phyloP scores from a whole-genome alignment of 1,140 invertebrate species.

The Laupala kohalensis region DNA sequence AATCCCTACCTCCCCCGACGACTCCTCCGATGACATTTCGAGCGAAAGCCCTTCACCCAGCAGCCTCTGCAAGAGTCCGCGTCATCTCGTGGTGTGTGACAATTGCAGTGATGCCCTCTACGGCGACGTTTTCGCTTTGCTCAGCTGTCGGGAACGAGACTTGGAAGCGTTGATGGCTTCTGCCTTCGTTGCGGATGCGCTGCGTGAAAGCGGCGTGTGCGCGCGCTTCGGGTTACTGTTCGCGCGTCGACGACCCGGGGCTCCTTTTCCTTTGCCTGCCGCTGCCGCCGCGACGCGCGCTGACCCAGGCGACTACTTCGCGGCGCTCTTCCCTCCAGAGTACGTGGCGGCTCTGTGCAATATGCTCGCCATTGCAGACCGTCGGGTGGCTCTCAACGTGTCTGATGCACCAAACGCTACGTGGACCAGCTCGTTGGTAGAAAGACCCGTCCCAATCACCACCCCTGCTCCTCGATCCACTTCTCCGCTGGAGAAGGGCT shows the following conservation, averaged over 20 bases:
- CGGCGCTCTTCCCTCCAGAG: conserved; percentile 33
- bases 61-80: conserved; percentile 42
- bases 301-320: conserved; percentile 1
- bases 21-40: no score
- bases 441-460: no score
- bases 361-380: conserved; percentile 46
- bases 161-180: conserved; percentile 31
- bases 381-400: conserved; percentile 47
- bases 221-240: conserved; percentile 42
- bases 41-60: conserved; percentile 22
- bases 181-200: conserved; percentile 36
- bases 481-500: no score
- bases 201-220: conserved; percentile 41
- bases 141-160: conserved; percentile 3
- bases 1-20: conserved; percentile 8
- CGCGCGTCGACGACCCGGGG: conserved; percentile 24
- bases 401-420: conserved; percentile 23
- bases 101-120: conserved; percentile 53
- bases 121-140: conserved; percentile 44
- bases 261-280: conserved; percentile 1
- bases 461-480: no score
- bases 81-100: conserved; percentile 52
- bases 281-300: neutral
- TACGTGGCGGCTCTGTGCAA: conserved; percentile 67
- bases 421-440: no score